phyloP scores from a whole-genome alignment of 2,113 vertebrate genomes.

The Butorides virescens region DNA sequence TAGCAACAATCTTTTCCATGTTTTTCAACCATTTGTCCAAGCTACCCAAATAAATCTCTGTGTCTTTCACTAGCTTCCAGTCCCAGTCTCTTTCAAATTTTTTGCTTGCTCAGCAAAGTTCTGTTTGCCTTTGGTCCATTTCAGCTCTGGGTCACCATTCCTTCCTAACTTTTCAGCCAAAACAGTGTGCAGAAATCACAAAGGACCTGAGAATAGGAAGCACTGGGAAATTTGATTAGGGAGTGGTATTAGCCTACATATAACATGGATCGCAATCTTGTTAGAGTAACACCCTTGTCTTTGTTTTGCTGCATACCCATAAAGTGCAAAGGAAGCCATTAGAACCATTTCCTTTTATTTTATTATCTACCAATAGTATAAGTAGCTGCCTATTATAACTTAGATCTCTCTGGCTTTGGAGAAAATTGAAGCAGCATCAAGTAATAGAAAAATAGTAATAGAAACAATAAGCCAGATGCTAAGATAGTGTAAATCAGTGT shows the following conservation, averaged over 20 bases:
- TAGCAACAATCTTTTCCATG: neutral
- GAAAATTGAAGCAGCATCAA: constrained; percentile 16
- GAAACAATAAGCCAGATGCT: constrained; percentile 31
- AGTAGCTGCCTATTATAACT: constrained; percentile 10
- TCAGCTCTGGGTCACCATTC: neutral
- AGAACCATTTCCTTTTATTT: constrained; percentile 15
- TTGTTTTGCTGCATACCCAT: neutral
- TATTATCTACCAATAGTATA: neutral
- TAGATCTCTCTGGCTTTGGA: neutral
- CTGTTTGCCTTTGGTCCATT: neutral
- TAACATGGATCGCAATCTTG: neutral
- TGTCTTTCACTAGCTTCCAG: neutral
- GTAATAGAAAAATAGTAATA: neutral
- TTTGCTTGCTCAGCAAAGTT: neutral
- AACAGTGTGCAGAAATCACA: neutral
- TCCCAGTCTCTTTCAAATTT: neutral
- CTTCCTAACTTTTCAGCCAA: neutral
- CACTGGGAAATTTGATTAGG: neutral
- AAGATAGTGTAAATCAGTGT: constrained; percentile 4
- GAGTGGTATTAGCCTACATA: neutral
- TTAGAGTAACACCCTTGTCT: neutral
- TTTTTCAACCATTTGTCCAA: neutral
- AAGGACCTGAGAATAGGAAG: neutral
- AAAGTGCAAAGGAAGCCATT: neutral
- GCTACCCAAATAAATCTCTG: neutral